phyloP scores from a whole-genome alignment of 2,888 invertebrate species.

The Lasioglossum malachurum region DNA sequence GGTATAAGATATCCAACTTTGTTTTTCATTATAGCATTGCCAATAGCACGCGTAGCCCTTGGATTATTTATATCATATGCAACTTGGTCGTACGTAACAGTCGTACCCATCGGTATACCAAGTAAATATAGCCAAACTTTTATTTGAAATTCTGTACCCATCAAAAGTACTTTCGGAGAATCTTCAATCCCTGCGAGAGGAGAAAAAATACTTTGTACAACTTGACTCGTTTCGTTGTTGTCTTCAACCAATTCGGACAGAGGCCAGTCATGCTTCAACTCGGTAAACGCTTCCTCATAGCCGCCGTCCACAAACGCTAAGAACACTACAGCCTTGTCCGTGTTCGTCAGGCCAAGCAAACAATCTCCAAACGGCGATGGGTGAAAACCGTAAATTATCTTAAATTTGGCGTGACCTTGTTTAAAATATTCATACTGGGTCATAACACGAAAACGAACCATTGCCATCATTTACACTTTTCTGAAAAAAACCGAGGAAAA shows the following conservation, averaged over 20 bases:
- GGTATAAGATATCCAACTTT: constrained; percentile 77
- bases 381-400: constrained; percentile 72
- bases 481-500: neutral
- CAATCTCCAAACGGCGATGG: constrained; percentile 76
- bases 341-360: constrained; percentile 71
- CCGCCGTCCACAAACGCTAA: constrained; percentile 70
- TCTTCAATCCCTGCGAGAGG: constrained; percentile 17
- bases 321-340: constrained; percentile 70
- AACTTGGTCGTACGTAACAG: constrained; percentile 74
- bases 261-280: constrained; percentile 71
- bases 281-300: constrained; percentile 54
- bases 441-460: constrained; percentile 54
- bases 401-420: constrained; percentile 39
- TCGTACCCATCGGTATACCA: constrained; percentile 70
- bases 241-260: constrained; percentile 61
- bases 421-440: constrained; percentile 51
- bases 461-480: constrained; percentile 2
- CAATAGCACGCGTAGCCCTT: constrained; percentile 76
- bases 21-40: constrained; percentile 77
- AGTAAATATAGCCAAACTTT: constrained; percentile 77
- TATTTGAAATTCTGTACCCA: constrained; percentile 80
- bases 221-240: constrained; percentile 39
- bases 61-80: constrained; percentile 75
- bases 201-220: constrained; percentile 65
- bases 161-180: constrained; percentile 66